Conservation (phyloP, 1,140 invertebrate genomes). For the Apis cerana region DNA sequence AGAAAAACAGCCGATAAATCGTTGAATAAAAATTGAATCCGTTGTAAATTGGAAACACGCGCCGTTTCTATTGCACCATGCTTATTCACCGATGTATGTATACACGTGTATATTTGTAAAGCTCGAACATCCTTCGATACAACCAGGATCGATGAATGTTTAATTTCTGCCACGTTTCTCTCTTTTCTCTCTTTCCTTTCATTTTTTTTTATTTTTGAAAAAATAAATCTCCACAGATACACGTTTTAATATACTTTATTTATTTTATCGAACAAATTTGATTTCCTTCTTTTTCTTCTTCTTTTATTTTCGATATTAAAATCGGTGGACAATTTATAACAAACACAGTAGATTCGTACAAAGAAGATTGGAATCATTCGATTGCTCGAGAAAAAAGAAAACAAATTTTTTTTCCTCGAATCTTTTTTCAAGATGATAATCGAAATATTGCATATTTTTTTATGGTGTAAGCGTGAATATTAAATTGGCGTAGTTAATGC, state of each 20-base stretch:
- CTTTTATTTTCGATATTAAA: no score
- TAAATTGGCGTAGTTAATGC: background rate
- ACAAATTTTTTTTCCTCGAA: no score
- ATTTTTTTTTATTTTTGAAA: background rate
- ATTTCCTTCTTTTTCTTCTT: no score
- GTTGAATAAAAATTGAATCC: background rate
- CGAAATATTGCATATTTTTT: no score
- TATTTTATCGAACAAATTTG: background rate
- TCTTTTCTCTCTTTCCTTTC: no score
- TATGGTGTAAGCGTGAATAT: no score
- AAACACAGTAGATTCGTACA: no score
- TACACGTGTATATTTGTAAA: constrained; percentile 11
- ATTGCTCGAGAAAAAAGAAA: no score
- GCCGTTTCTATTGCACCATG: background rate
- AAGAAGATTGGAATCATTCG: no score
- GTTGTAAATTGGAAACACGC: background rate
- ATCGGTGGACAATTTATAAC: no score
- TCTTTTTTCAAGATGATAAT: no score
- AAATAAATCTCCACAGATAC: background rate
- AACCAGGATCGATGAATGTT: background rate
- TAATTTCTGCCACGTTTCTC: background rate
- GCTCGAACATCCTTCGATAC: background rate
- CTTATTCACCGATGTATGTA: background rate
- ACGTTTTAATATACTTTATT: constrained; percentile 9
- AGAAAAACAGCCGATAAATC: background rate